These are phyloP conservation scores for Xenopus petersii DNA, from an alignment of 2,797 vertebrate species.

Conservation along the genomic window DNA sequence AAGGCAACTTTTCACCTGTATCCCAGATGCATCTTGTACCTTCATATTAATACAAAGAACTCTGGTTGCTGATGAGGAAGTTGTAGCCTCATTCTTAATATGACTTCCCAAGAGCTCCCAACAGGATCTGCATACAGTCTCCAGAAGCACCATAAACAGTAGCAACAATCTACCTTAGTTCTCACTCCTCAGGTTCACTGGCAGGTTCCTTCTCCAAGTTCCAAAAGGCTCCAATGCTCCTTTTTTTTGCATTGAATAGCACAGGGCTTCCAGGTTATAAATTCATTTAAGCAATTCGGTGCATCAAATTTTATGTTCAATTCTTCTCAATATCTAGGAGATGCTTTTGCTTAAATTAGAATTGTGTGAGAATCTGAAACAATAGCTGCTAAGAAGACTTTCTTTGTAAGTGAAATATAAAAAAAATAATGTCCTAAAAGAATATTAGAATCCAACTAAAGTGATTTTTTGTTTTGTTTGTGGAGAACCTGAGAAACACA, in stretches of 20 bases:
- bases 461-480: conserved; percentile 65
- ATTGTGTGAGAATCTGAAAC: neutral
- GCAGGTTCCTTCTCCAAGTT: neutral
- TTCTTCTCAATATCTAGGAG: neutral
- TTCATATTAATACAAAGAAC: no score
- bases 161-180: neutral
- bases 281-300: no score
- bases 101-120: no score
- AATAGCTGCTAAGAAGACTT: neutral
- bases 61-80: no score
- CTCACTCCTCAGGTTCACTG: neutral
- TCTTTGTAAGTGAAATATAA: neutral
- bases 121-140: no score
- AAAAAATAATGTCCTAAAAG: neutral
- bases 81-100: no score
- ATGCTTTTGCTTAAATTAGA: neutral
- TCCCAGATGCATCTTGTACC: neutral
- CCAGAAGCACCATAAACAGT: neutral
- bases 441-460: conserved; percentile 8
- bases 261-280: no score
- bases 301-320: neutral
- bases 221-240: neutral
- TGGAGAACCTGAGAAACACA: conserved; percentile 67
- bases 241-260: no score
- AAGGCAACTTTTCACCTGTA: neutral